Conservation (phyloP, 2,797 vertebrate species). For the Paedocypris micromegethes region DNA sequence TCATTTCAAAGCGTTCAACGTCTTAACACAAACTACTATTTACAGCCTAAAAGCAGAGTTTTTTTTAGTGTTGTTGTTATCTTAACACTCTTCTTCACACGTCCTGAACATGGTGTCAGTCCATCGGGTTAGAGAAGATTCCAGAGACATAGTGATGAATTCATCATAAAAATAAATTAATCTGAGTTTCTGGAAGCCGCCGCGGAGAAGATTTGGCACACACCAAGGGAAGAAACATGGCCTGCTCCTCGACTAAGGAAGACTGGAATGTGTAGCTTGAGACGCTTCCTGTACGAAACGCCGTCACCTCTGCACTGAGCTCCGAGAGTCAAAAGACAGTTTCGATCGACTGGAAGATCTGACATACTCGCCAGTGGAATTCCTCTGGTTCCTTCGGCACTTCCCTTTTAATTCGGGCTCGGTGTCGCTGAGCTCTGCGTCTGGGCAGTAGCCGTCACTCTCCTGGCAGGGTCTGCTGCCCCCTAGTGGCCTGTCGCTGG, state of each 20-base stretch:
- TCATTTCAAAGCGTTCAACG: constrained; percentile 31
- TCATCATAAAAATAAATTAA: constrained; percentile 20
- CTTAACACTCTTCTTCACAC: constrained; percentile 47
- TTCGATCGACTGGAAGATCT: constrained; percentile 69
- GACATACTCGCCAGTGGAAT: constrained; percentile 66
- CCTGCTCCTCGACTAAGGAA: constrained; percentile 23
- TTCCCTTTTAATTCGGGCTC: constrained; percentile 86
- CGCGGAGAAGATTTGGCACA: constrained; percentile 14
- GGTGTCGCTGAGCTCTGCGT: constrained; percentile 93
- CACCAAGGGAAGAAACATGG: neutral
- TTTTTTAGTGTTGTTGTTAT: constrained; percentile 41
- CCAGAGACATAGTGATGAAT: constrained; percentile 5
- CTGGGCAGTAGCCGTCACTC: constrained; percentile 94
- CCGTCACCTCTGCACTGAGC: constrained; percentile 88
- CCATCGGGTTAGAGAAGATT: neutral
- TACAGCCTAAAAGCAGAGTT: constrained; percentile 51
- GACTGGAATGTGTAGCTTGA: constrained; percentile 21
- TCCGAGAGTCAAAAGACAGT: constrained; percentile 74
- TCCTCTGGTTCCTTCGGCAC: constrained; percentile 61
- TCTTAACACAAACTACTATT: constrained; percentile 48
- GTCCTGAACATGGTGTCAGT: constrained; percentile 8
- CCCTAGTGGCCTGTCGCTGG: constrained; percentile 64
- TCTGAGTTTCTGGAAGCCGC: constrained; percentile 4
- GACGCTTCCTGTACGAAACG: constrained; percentile 37
- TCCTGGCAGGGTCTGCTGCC: constrained; percentile 76